Percentiles rank a stretch among this genome's conserved stretches.
Evolutionary conservation across 2,797 vertebrate genomes (phyloP).

Genomic region (Chaenodraco wilsoni): DNA sequence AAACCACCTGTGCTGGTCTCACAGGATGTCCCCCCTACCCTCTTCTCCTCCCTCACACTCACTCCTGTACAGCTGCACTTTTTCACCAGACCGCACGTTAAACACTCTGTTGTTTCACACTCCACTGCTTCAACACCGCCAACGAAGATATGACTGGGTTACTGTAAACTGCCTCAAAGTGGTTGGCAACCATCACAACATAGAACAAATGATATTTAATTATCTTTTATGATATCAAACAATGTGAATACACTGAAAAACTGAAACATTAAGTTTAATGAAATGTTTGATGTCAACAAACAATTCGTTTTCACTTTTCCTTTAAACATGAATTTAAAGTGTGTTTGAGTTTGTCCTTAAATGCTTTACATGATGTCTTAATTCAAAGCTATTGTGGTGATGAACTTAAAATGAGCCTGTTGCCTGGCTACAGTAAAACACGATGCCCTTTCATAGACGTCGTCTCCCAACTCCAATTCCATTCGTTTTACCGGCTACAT

Average conservation of each 20-base stretch:
- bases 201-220: neutral
- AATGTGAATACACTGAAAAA: too few relatives aligned
- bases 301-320: too few relatives aligned
- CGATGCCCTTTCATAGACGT: too few relatives aligned
- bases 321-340: too few relatives aligned
- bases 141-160: slow-evolving; percentile 30
- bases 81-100: slow-evolving; percentile 58
- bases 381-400: neutral
- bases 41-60: slow-evolving; percentile 33
- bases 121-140: slow-evolving; percentile 65
- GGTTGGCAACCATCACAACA: neutral
- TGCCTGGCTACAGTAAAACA: too few relatives aligned
- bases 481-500: too few relatives aligned
- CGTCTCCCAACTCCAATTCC: too few relatives aligned
- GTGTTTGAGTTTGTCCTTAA: too few relatives aligned
- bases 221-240: neutral
- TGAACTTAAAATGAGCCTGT: neutral
- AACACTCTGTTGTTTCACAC: slow-evolving; percentile 67
- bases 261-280: too few relatives aligned
- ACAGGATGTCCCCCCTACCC: slow-evolving; percentile 84
- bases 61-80: slow-evolving; percentile 64
- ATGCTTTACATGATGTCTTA: neutral
- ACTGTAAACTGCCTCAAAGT: slow-evolving; percentile 32
- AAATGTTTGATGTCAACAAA: too few relatives aligned
- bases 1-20: slow-evolving; percentile 90